Evolutionary conservation across 2,113 vertebrate species (phyloP), one percentile per base, ranked within the genome.

Genomic region (Mirza zaza): DNA sequence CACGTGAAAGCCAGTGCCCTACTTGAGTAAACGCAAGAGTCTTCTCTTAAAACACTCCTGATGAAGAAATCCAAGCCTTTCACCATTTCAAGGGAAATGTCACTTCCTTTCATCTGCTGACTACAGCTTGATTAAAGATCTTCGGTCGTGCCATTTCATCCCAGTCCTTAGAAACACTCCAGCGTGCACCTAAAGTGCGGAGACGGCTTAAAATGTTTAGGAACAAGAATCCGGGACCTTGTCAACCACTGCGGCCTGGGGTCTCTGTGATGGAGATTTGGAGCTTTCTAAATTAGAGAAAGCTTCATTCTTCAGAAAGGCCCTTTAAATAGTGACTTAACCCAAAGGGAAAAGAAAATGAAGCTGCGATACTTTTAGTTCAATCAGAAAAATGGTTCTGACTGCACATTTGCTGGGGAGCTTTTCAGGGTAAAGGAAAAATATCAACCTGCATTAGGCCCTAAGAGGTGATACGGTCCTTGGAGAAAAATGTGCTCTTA

Each of bases 361-460:
- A 7, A 93, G 83, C 76, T 13, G 34, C 1, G 6, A 77, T 0
- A 5, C 0, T 13, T 50, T 88, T 73, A 85, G 89, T 91, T 34
- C 90, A 84, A 34, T 20, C 75, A 82, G 83, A 61, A 73, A 94
- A 96, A 63, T 1, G 76, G 55, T 88, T 96, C 34, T 11, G 61
- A 95, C 57, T 2, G 57, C 95, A 87, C 55, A 0, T 0, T 18
- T 57, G 75, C 73, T n/a, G 92, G 10, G 0, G 75, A 96, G 91
- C 42, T 81, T 63, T 50, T 73, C 67, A 15, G 65, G 83, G 55
- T 21, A 82, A 52, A 76, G 81, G 45, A 59, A 75, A 96, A 84
- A 85, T 8, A 67, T 85, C 94, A 95, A 5, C 93, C 77, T 42
- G 88, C 91, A 88, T 96, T 73, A 93, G 97, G 81, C 39, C 71